Evolutionary conservation across 2,797 vertebrate genomes (phyloP).

Genomic region (Natrix natrix): DNA sequence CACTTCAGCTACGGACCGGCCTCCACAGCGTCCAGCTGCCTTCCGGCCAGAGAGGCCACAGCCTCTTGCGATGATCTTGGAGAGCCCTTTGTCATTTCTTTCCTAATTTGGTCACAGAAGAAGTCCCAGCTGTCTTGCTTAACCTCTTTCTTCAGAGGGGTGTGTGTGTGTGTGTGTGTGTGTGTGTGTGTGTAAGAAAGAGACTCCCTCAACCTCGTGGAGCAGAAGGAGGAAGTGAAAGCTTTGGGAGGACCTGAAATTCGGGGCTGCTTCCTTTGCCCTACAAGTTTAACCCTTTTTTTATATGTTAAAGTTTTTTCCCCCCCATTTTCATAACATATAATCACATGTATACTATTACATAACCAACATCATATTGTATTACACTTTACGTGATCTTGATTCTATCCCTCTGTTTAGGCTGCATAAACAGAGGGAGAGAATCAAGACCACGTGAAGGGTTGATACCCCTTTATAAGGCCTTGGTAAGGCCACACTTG

Average conservation of each 20-base stretch:
- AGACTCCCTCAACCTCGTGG: conserved; percentile 49
- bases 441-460: too few species aligned
- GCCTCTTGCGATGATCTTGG: conserved; percentile 47
- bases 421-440: too few species aligned
- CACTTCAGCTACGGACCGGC: too few species aligned
- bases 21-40: not conserved
- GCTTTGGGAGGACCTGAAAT: conserved; percentile 52
- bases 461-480: too few species aligned
- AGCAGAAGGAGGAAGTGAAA: conserved; percentile 65
- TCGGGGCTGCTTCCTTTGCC: conserved; percentile 63
- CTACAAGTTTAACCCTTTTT: conserved; percentile 60
- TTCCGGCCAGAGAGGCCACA: conserved; percentile 22
- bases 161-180: too few species aligned
- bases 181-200: conserved; percentile 16
- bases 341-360: too few species aligned
- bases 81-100: conserved; percentile 61
- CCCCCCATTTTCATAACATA: too few species aligned
- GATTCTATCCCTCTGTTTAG: too few species aligned
- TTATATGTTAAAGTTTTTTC: too few species aligned
- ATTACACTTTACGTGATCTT: too few species aligned
- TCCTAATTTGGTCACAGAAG: conserved; percentile 78
- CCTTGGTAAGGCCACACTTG: too few species aligned
- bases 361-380: too few species aligned
- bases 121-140: conserved; percentile 61
- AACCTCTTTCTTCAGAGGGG: conserved; percentile 41